Base-by-base conservation (phyloP, 1,140 invertebrate genomes). In the Drosophila truncata region DNA sequence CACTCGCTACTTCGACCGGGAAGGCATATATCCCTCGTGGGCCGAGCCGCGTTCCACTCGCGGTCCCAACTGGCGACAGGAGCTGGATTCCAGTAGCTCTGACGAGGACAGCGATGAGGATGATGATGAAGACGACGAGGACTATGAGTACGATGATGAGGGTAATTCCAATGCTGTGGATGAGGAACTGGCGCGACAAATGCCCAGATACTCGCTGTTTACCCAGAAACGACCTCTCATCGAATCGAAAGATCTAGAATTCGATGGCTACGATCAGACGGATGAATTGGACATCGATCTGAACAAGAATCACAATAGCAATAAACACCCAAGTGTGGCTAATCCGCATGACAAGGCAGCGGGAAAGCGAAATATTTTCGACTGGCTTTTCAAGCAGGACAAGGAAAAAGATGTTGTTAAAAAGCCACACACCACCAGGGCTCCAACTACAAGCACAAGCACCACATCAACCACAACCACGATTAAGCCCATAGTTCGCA, bases 181-280 rank as follows among this genome's bases (percentile, higher is more conserved):
- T 8, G 58, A 64, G 6, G 82, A 82, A 16, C 20, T 78, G 49
- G 63, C 74, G 27, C 74, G 81, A 0, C 77, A 87, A 77, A 91
- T 91, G 82, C 82, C 81, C n/a, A 69, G 85, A 29, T 91, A 91
- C 13, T 90, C 85, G 0, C 39, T 90, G 2, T 90, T 90, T 14
- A 82, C 47, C 9, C 70, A 91, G 2, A 75, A 87, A n/a, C 3
- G 69, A 49, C 66, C 82, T 0, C 39, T 50, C 33, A 62, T 82
- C 1, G 65, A 61, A 13, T 33, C 39, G 49, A 66, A 59, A 0
- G 77, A 80, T 3, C 25, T 65, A 35, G 87, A 90, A 1, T 79
- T 78, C 44, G 73, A 67, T 18, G 55, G 42, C 9, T 59, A 67
- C 49, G 87, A 82, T 50, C 54, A 82, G 25, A 13, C 58, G 3